Evolutionary conservation across 2,113 vertebrate species (phyloP).

Genomic region (Megaceryle torquata): DNA sequence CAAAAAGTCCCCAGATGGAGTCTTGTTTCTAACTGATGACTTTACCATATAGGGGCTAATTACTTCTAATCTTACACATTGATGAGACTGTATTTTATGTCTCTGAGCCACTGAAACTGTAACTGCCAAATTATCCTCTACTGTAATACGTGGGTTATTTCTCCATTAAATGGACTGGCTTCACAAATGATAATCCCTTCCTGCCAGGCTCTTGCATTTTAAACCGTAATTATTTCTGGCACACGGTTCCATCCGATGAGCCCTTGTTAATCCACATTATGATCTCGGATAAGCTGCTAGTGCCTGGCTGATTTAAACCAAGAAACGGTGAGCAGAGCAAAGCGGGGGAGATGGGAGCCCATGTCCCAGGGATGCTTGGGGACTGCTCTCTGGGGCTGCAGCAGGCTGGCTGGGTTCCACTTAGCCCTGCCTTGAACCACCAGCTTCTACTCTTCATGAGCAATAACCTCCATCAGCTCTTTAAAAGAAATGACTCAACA

Average conservation of each 20-base stretch:
- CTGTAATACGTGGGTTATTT: background rate
- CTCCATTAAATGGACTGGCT: background rate
- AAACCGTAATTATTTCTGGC: conserved; percentile 8
- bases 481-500: conserved; percentile 31
- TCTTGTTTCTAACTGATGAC: background rate
- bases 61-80: conserved; percentile 39
- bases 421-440: background rate
- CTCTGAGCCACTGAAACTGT: conserved; percentile 4
- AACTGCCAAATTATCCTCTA: conserved; percentile 26
- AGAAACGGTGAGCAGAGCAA: background rate
- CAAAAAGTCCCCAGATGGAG: conserved; percentile 26
- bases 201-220: background rate
- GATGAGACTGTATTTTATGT: conserved; percentile 43
- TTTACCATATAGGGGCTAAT: conserved; percentile 35
- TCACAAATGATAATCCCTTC: background rate
- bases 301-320: background rate
- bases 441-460: background rate
- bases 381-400: fast-evolving
- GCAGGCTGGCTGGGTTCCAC: fast-evolving
- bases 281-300: background rate
- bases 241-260: background rate
- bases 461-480: background rate
- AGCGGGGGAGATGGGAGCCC: fast-evolving
- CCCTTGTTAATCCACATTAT: background rate
- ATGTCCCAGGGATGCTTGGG: fast-evolving